These are phyloP conservation scores for Maconellicoccus hirsutus DNA, from an alignment of 1,140 invertebrate genomes.

Conservation along the genomic window DNA sequence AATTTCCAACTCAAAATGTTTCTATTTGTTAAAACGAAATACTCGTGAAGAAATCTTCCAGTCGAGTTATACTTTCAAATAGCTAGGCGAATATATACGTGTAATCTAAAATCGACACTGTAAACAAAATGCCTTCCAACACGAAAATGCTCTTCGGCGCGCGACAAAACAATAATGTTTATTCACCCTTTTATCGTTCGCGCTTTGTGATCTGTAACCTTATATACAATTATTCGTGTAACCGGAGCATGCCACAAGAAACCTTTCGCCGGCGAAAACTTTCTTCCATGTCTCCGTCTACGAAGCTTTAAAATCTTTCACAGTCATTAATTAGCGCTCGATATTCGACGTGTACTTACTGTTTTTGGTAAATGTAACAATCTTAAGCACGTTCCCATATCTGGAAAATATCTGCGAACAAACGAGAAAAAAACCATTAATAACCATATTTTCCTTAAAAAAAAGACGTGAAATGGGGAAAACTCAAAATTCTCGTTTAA, in stretches of 20 bases:
- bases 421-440: slow-evolving; percentile 21
- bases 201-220: neutral
- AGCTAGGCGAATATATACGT: neutral
- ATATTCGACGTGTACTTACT: slow-evolving; percentile 55
- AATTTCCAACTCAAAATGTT: too few species aligned
- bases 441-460: too few species aligned
- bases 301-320: too few species aligned
- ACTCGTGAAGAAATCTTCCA: neutral
- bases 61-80: neutral
- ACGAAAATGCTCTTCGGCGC: slow-evolving; percentile 1
- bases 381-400: slow-evolving; percentile 95
- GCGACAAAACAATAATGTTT: neutral
- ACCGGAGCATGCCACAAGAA: neutral
- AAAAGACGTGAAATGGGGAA: too few species aligned
- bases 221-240: neutral
- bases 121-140: neutral
- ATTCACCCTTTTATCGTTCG: neutral
- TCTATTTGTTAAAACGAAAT: too few species aligned
- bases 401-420: slow-evolving; percentile 86
- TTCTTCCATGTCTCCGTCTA: too few species aligned
- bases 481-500: too few species aligned
- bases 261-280: too few species aligned
- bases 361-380: slow-evolving; percentile 99
- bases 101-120: slow-evolving; percentile 1
- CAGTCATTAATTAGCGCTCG: neutral